Base-by-base conservation (phyloP, 2,113 vertebrate species). In the Polypterus bichir region DNA sequence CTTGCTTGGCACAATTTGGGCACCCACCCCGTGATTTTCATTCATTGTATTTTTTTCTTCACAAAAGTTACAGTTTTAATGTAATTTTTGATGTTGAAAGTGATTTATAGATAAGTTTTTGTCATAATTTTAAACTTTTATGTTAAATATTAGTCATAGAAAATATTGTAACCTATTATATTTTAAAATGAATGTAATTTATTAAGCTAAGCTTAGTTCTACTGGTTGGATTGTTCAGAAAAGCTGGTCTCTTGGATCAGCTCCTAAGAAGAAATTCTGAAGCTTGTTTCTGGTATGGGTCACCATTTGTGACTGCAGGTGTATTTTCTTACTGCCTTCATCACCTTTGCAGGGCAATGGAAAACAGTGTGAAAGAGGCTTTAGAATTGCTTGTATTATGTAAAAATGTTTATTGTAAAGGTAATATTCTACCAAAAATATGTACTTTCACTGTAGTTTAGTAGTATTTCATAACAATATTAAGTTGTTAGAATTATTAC, bases 341-440 rank as follows among this genome's bases (percentile, higher is more conserved):
- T 73, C 73, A 66, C 68, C 69, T 71, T 66, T 67, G 65, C 66
- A 66, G 68, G 65, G 74, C 65, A 64, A 68, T 47, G 48, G 66
- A 68, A 58, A 60, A 68, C 62, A 71, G 65, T 62, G 63, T 72
- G 75, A 72, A 59, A 69, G 68, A 73, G 68, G 69, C 74, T 62
- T 65, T 70, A 66, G 62, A 69, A 61, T 69, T 68, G 68, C 60
- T 77, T 79, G 65, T 82, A 77, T 82, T 70, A 77, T 79, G 70
- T 77, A 77, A 72, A 76, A 71, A 75, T 65, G 74, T 83, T 74
- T 77, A 83, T 83, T 85, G 80, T 83, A 79, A 78, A 78, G 83
- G 77, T 74, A 69, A 82, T 68, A 78, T 82, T 83, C 83, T 83
- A 69, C 76, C 78, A 77, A 79, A 78, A 67, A 62, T 60, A 76